Evolutionary conservation across 2,797 vertebrate genomes (phyloP), one percentile per base, ranked within the genome.

Genomic region (Lithobates sylvaticus): DNA sequence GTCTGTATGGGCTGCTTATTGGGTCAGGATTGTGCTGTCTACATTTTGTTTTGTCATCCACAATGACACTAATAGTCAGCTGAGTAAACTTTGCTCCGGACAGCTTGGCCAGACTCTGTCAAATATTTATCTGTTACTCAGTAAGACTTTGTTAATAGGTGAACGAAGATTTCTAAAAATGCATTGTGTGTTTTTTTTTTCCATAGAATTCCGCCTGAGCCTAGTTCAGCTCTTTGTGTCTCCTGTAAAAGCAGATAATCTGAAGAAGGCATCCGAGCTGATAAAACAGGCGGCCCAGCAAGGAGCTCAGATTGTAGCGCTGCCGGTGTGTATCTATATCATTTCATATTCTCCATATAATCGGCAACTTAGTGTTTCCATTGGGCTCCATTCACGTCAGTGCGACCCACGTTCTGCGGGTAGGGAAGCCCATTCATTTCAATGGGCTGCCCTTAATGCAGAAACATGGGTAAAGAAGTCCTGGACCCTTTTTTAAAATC

Each of bases 201-300:
- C 34, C 91, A 13, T 39, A 99, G 98, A 95, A 88, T 99, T 99
- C 88, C 96, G 96, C 4, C 89, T 99, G 75, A 98, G 97, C 3
- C 96, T 99, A 71, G 93, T 99, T 76, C 98, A 99, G 92, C 94
- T 99, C 85, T 95, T 93, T 0, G 97, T 99, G 15, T 93, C 94
- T 18, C 88, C 94, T 77, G 89, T 93, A 29, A 99, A 99, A 85
- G 92, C 95, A 9, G 97, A 98, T 12, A 99, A 99, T 88, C 90
- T 99, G 89, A 93, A 91, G 27, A 91, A 94, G 84, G 97, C 96
- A 64, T 94, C 95, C 86, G 78, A 86, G 36, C 92, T 98, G 79
- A 92, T 99, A 88, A 95, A 92, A 88, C 94, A 98, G 89, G 98
- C 98, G 7, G 95, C 97, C 3, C 90, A 90, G 1, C 94, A 95